phyloP scores from a whole-genome alignment of 1,140 invertebrate genomes.

The Camponotus vicinus region DNA sequence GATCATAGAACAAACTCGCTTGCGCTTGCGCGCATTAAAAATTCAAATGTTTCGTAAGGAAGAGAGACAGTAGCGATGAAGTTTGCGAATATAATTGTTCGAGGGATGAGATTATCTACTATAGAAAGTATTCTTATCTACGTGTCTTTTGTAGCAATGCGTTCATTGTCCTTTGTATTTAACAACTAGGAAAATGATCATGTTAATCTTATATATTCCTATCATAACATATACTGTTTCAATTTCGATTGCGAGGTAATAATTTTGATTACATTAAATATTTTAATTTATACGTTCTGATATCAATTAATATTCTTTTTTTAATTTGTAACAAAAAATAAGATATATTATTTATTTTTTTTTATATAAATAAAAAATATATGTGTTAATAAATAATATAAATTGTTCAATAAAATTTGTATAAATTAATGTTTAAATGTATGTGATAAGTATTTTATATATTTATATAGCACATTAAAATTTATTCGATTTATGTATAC shows the following conservation, averaged over 20 bases:
- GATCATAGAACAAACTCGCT: neutral
- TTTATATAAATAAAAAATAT: neutral
- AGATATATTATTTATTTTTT: neutral
- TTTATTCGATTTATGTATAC: neutral
- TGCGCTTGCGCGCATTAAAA: slow-evolving; percentile 18
- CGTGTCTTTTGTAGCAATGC: too few relatives aligned
- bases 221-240: neutral
- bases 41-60: slow-evolving; percentile 27
- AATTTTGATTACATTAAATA: neutral
- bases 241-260: neutral
- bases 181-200: neutral
- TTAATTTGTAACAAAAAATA: neutral
- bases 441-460: neutral
- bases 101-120: neutral
- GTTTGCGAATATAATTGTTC: neutral
- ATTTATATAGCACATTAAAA: neutral
- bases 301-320: slow-evolving; percentile 4
- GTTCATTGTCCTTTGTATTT: slow-evolving; percentile 24
- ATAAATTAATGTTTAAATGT: neutral
- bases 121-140: slow-evolving; percentile 16
- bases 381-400: neutral
- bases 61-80: neutral
- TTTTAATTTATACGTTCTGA: neutral
- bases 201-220: slow-evolving; percentile 4
- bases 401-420: neutral